These are phyloP conservation scores for Patiria pectinifera DNA, from an alignment of 53 echinoderm and acorn worm genomes.

Conservation along the genomic window DNA sequence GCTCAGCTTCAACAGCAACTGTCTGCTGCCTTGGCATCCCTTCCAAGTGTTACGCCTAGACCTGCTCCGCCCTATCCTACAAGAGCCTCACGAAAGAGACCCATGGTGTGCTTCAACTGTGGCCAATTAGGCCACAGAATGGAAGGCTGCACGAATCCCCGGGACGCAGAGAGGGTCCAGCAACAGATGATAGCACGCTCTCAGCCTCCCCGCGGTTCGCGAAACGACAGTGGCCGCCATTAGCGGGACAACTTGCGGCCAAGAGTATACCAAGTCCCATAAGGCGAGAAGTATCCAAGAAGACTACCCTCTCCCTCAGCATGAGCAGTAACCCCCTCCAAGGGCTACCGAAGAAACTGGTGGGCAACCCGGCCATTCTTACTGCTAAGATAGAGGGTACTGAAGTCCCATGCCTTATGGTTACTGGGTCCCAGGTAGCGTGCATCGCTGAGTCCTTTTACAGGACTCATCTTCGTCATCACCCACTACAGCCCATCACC, in stretches of 20 bases:
- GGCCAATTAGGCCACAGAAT: conserved; percentile 61
- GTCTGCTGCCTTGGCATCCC: background rate
- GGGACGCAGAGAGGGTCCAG: conserved; percentile 55
- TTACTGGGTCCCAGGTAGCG: conserved; percentile 79
- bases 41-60: background rate
- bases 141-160: conserved; percentile 36
- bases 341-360: conserved; percentile 53
- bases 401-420: conserved; percentile 46
- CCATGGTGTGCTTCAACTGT: conserved; percentile 65
- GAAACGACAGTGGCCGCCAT: conserved; percentile 63
- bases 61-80: background rate
- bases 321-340: background rate
- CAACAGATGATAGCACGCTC: conserved; percentile 26
- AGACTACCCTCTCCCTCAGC: background rate
- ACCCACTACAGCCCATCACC: conserved; percentile 42
- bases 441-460: conserved; percentile 61
- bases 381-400: conserved; percentile 50
- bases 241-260: conserved; percentile 59
- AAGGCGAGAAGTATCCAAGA: background rate
- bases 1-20: background rate
- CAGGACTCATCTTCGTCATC: conserved; percentile 47
- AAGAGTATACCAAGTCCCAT: background rate
- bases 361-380: conserved; percentile 48
- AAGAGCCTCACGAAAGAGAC: background rate
- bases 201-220: conserved; percentile 3